A percentile compares a stretch with the other conserved stretches of the same genome.
Conservation (phyloP, 2,113 vertebrate species). For the Nothoprocta perdicaria region DNA sequence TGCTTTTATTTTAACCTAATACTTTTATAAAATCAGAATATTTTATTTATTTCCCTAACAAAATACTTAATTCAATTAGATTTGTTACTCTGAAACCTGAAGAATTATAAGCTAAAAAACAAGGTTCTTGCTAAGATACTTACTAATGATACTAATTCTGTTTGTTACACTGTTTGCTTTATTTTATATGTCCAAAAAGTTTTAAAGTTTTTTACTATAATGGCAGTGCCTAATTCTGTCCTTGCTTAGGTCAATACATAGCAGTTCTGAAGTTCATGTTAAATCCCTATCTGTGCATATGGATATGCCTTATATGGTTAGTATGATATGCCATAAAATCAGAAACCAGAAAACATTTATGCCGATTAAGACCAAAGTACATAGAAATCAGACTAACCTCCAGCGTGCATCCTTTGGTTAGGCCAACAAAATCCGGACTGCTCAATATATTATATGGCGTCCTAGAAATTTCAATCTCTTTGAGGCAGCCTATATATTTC, state of each 20-base stretch:
- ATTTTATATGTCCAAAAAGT: not conserved
- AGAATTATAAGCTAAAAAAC: not conserved
- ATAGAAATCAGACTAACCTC: conserved; percentile 81
- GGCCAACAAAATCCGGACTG: conserved; percentile 92
- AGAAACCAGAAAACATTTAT: not conserved
- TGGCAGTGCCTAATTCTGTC: not conserved
- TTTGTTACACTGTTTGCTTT: not conserved
- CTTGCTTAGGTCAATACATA: not conserved
- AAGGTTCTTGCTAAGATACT: not conserved
- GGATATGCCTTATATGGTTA: not conserved
- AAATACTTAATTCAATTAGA: not conserved
- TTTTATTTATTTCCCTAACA: not conserved
- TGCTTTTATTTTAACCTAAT: not conserved
- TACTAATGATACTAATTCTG: not conserved
- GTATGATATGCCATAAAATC: not conserved
- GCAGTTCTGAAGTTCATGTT: not conserved
- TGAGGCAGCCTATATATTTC: conserved; percentile 91
- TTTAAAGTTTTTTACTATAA: not conserved
- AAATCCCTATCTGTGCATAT: not conserved
- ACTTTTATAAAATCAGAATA: not conserved
- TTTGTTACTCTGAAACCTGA: not conserved
- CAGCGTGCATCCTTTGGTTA: conserved; percentile 92
- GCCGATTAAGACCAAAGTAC: not conserved
- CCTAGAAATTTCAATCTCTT: conserved; percentile 95
- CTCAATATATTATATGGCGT: conserved; percentile 94